phyloP scores from a whole-genome alignment of 2,113 vertebrate species.

The Microtus richardsoni region DNA sequence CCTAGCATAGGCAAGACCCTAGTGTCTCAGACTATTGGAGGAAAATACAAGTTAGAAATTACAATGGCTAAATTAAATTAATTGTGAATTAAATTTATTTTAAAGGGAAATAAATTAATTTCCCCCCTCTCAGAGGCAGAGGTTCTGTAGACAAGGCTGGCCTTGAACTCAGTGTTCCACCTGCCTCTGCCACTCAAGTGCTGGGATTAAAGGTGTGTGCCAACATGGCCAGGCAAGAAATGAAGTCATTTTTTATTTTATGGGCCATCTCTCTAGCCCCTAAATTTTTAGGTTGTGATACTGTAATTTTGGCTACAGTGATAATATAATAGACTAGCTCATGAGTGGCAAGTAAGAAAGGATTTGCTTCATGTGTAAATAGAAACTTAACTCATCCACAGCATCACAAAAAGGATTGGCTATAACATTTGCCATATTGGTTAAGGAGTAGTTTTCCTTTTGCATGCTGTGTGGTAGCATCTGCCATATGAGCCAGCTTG shows the following conservation, averaged over 20 bases:
- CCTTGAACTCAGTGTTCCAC: not conserved
- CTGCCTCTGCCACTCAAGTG: not conserved
- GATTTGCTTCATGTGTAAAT: not conserved
- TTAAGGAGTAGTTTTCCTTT: not conserved
- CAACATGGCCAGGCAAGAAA: not conserved
- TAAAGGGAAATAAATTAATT: not conserved
- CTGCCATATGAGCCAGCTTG: not conserved
- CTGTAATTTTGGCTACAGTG: conserved; percentile 33
- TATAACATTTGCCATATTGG: not conserved
- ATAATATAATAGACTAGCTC: not conserved
- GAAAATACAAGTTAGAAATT: conserved; percentile 21
- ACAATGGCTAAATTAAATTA: conserved; percentile 6
- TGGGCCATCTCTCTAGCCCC: not conserved
- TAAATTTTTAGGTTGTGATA: conserved; percentile 13
- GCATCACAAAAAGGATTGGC: not conserved
- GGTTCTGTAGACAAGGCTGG: not conserved
- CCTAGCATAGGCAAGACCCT: not conserved
- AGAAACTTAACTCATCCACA: not conserved
- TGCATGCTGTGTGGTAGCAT: not conserved
- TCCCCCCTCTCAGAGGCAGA: not conserved
- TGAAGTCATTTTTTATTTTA: not conserved
- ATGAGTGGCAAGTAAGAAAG: not conserved
- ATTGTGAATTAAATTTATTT: not conserved
- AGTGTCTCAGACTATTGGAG: not conserved
- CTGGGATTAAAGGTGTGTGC: not conserved